Base-by-base conservation (phyloP, 2,113 vertebrate genomes). In the Tyrannus savana region DNA sequence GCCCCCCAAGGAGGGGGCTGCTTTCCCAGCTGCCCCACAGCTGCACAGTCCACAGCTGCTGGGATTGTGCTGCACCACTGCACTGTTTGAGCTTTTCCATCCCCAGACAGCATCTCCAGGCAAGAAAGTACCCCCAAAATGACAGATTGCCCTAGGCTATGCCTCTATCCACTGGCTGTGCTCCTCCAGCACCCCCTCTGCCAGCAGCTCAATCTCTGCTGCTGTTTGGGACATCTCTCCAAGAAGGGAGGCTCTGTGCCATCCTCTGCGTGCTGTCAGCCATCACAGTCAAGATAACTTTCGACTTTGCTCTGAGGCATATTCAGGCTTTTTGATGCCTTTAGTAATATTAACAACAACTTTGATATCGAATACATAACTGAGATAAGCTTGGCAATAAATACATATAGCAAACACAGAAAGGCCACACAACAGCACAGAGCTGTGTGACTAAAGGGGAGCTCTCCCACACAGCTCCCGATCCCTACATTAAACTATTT, bases 311-410 rank as follows among this genome's bases (percentile, higher is more conserved):
- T 81, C 80, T 84, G 80, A 92, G 68, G 68, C 63, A 76, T 0
- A 86, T 50, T 56, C 59, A 91, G 68, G 60, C 14, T 74, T 73
- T 83, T 58, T 3, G 9, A 60, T 91, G 59, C 84, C 87, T 84
- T 92, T 33, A 59, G 80, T 59, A 76, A 82, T 83, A 76, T 76
- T 90, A 76, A 71, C 0, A 0, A 60, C 49, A 69, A 63, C 46
- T 68, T 77, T 73, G 63, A 53, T 89, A 91, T 58, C 69, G 63
- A 84, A 90, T 30, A 47, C 72, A 30, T 37, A 78, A 58, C 44
- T 63, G 76, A 90, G 86, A 86, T 89, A 91, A 95, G 58, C 58
- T 47, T 77, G 41, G 72, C 50, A 94, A 74, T 77, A 86, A 90
- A 92, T 56, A 49, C n/a, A 6, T 60, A 15, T 2, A 68, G 59